Conservation (phyloP, 2,888 invertebrate genomes). For the Adela reaumurella region DNA sequence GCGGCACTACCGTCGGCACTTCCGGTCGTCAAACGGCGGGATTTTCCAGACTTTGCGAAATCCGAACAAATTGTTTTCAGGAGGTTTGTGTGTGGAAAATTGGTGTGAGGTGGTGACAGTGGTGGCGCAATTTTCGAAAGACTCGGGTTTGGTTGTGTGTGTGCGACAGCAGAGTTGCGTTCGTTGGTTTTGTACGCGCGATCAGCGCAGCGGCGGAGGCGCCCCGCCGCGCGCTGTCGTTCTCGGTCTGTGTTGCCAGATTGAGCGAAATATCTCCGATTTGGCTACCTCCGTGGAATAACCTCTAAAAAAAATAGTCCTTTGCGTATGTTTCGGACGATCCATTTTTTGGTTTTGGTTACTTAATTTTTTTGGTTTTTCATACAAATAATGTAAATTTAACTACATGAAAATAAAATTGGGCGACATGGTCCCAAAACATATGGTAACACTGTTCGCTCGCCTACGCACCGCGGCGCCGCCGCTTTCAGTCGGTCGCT, state of each 20-base stretch:
- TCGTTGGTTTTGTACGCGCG: not conserved
- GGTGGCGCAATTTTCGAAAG: conserved; percentile 61
- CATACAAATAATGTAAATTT: too few relatives aligned
- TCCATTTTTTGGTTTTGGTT: too few relatives aligned
- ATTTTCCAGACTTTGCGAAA: conserved; percentile 19
- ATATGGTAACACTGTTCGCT: too few relatives aligned
- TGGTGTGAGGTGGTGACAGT: conserved; percentile 9
- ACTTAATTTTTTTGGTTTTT: too few relatives aligned
- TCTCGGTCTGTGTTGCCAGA: too few relatives aligned
- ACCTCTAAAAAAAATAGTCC: too few relatives aligned
- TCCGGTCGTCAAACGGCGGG: conserved; percentile 54
- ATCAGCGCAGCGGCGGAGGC: conserved; percentile 11
- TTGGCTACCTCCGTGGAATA: too few relatives aligned
- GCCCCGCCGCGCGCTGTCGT: conserved; percentile 29
- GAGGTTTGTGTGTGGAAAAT: conserved; percentile 8
- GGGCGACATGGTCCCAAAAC: too few relatives aligned
- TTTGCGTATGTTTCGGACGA: too few relatives aligned
- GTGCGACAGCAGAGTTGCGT: conserved; percentile 2
- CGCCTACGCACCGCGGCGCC: too few relatives aligned
- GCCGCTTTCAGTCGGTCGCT: not conserved
- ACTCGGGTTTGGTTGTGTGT: conserved; percentile 42
- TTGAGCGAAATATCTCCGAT: too few relatives aligned
- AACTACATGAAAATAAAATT: too few relatives aligned
- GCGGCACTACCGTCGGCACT: conserved; percentile 58
- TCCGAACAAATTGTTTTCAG: conserved; percentile 6